These are phyloP conservation scores for Tethea ocularis DNA, from an alignment of 2,888 invertebrate genomes.

Conservation along the genomic window DNA sequence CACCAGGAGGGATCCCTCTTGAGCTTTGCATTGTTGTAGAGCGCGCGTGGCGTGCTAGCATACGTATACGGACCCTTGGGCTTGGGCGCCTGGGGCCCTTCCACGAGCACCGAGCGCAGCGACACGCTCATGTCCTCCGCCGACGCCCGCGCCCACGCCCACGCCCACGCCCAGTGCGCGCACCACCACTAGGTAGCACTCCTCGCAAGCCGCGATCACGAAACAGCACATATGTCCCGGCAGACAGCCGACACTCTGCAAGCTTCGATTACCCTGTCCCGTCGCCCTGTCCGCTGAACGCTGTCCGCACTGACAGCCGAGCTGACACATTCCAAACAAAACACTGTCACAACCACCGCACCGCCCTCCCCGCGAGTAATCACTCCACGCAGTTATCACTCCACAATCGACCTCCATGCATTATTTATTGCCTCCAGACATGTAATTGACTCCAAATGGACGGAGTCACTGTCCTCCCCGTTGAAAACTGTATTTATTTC, in stretches of 20 bases:
- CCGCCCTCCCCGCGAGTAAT: too few relatives aligned
- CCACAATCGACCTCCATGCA: background rate
- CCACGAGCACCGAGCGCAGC: conserved; percentile 69
- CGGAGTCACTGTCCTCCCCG: conserved; percentile 22
- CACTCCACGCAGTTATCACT: conserved; percentile 9
- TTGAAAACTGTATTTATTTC: conserved; percentile 31
- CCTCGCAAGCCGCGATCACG: conserved; percentile 54
- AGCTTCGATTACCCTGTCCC: too few relatives aligned
- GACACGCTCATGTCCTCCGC: conserved; percentile 72
- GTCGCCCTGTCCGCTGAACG: background rate
- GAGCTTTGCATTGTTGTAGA: conserved; percentile 84
- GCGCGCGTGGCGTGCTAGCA: conserved; percentile 84
- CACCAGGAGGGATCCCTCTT: conserved; percentile 72
- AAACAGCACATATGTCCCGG: conserved; percentile 60
- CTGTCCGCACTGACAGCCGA: conserved; percentile 5
- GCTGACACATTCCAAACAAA: conserved; percentile 24
- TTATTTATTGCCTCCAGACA: background rate
- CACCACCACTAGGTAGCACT: conserved; percentile 47
- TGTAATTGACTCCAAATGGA: background rate
- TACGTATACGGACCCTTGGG: conserved; percentile 81
- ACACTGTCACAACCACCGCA: conserved; percentile 6
- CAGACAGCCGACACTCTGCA: conserved; percentile 3
- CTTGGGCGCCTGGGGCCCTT: conserved; percentile 63
- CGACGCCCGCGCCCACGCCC: too few relatives aligned
- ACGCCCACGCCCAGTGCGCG: conserved; percentile 26